A percentile compares a stretch with the other conserved stretches of the same genome.
These are phyloP conservation scores for Halcyon senegalensis DNA, from an alignment of 2,113 vertebrate genomes.

Conservation along the genomic window DNA sequence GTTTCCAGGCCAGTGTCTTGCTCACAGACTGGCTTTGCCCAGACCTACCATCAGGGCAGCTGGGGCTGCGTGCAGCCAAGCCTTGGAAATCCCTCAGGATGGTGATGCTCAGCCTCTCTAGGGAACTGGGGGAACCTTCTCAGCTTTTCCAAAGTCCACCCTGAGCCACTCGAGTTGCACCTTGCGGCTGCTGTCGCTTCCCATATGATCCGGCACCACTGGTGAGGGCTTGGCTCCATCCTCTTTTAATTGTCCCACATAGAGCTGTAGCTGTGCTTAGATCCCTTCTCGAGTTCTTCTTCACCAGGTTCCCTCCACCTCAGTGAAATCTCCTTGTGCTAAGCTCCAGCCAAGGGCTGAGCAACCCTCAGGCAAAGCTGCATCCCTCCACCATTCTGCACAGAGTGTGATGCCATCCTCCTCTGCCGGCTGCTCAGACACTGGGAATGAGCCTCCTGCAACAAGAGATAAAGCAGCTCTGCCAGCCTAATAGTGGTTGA, in stretches of 20 bases:
- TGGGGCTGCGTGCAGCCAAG: neutral
- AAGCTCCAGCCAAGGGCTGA: neutral
- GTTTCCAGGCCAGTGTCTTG: neutral
- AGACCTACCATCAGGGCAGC: neutral
- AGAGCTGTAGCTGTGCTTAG: neutral
- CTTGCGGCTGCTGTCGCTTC: neutral
- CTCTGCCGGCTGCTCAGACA: neutral
- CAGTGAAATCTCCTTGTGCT: neutral
- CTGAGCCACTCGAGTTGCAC: neutral
- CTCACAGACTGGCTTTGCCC: neutral
- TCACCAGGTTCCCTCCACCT: neutral
- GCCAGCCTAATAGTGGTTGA: neutral
- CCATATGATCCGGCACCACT: neutral
- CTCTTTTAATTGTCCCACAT: fast-evolving
- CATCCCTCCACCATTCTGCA: neutral
- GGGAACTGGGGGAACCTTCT: neutral
- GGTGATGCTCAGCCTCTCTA: neutral
- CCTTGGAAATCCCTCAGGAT: neutral
- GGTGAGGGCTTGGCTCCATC: neutral
- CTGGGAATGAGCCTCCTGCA: neutral
- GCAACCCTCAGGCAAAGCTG: neutral
- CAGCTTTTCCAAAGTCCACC: neutral
- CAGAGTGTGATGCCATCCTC: fast-evolving
- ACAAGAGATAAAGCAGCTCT: neutral
- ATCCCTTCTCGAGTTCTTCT: neutral